Base-by-base conservation (phyloP, 2,888 invertebrate species). In the Lepeophtheirus nordmannii region DNA sequence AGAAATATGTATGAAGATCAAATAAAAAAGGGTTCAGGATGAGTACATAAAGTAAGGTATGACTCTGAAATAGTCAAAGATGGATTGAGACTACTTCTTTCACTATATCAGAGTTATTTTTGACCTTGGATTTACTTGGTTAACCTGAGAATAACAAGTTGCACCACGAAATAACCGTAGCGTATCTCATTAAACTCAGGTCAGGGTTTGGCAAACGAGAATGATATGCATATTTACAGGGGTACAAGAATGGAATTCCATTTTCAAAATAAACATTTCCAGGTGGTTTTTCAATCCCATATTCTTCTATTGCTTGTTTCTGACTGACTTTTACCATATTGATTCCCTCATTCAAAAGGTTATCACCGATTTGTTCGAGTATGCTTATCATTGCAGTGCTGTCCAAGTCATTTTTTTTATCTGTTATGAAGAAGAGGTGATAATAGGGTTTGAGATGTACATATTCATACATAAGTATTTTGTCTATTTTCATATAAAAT, bases 261-360 rank as follows among this genome's bases (percentile, higher is more conserved):
- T 88, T 86, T 77, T 91, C 90, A 73, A 90, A 91, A 76, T 90
- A 91, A 70, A 91, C 81, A 69, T 91, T 78, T 69, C 85, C 83
- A 62, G 91, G 91, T 71, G 90, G 80, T 78, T 87, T 87, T 72
- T 89, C 87, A 73, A 91, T 87, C 71, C 90, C 90, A 74, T 90
- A 90, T 77, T 90, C 89, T 75, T 83, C 83, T 63, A 90, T 89
- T 77, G 90, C 90, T 53, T 88, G 88, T 70, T 83, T 81, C 76
- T 91, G 89, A 75, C 89, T 89, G 73, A 91, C 89, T 77, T 91
- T 91, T 14, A 91, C 91, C 77, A 91, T 91, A 69, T 86, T 86
- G 73, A 91, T 85, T 69, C 88, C 89, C 71, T 89, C 80, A 72
- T 84, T 81, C 75, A 91, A 89, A 77, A 89, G 89, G 78, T 90